Evolutionary conservation across 2,888 invertebrate species (phyloP).

Genomic region (Agapetus fuscipes): DNA sequence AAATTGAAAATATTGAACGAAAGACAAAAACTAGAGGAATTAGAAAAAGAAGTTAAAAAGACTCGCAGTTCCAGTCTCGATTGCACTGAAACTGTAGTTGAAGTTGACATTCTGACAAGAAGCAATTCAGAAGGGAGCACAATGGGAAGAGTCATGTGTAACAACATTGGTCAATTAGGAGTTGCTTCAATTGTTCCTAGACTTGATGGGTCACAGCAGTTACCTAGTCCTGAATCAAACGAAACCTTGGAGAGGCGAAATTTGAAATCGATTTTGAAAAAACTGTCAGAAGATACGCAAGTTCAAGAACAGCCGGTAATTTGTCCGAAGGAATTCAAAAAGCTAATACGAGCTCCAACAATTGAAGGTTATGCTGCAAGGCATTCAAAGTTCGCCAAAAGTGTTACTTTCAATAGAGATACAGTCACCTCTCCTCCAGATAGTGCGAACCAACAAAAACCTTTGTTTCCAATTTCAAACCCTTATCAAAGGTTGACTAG

Average conservation of each 20-base stretch:
- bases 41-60: constrained; percentile 61
- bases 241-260: constrained; percentile 75
- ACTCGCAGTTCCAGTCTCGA: constrained; percentile 75
- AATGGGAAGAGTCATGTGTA: constrained; percentile 50
- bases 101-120: constrained; percentile 52
- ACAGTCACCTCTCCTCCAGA: constrained; percentile 72
- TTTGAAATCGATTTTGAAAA: constrained; percentile 77
- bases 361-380: constrained; percentile 82
- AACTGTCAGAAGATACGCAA: constrained; percentile 61
- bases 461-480: constrained; percentile 18
- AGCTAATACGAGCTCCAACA: constrained; percentile 71
- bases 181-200: not conserved
- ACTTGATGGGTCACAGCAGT: constrained; percentile 31
- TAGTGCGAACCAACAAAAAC: constrained; percentile 30
- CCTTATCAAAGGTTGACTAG: constrained; percentile 19
- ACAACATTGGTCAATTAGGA: constrained; percentile 31
- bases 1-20: constrained; percentile 82
- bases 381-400: constrained; percentile 80
- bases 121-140: constrained; percentile 76
- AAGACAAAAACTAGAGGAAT: constrained; percentile 73
- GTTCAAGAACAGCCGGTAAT: constrained; percentile 40
- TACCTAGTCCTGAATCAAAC: constrained; percentile 58
- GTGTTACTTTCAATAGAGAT: constrained; percentile 79
- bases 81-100: constrained; percentile 47
- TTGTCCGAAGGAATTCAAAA: constrained; percentile 51